Conservation (phyloP, 2,797 vertebrate genomes). For the Huso huso region DNA sequence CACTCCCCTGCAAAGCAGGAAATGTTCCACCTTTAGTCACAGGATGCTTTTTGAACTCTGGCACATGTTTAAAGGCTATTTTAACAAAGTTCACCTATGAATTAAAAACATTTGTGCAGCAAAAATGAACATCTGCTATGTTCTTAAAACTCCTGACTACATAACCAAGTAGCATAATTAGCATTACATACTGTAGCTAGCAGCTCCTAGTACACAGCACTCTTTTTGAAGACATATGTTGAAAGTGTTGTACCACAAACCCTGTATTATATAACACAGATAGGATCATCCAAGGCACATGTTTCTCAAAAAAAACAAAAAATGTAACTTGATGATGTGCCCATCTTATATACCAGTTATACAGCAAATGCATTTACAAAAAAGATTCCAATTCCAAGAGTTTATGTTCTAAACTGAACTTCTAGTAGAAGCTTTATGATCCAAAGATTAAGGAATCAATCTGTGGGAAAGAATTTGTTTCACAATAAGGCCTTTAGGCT, state of each 20-base stretch:
- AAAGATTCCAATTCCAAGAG: too few relatives aligned
- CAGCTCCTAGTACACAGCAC: too few relatives aligned
- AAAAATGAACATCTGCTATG: constrained; percentile 74
- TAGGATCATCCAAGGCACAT: too few relatives aligned
- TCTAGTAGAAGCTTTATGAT: constrained; percentile 1
- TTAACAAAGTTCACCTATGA: constrained; percentile 57
- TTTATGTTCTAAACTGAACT: not conserved
- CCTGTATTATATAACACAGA: too few relatives aligned
- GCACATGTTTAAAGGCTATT: constrained; percentile 74
- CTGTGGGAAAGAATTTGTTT: constrained; percentile 46
- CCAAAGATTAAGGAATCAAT: constrained; percentile 25
- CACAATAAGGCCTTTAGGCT: constrained; percentile 31
- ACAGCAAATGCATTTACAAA: not conserved
- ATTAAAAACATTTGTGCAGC: constrained; percentile 72
- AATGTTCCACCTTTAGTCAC: constrained; percentile 71
- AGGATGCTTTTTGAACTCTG: constrained; percentile 79
- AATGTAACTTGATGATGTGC: too few relatives aligned
- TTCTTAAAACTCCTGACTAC: constrained; percentile 29
- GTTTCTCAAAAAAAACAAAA: too few relatives aligned
- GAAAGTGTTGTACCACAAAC: too few relatives aligned
- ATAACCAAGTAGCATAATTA: not conserved
- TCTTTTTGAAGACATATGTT: too few relatives aligned
- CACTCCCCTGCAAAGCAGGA: constrained; percentile 56
- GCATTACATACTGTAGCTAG: not conserved
- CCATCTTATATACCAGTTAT: too few relatives aligned